Evolutionary conservation across 1,140 invertebrate genomes (phyloP).

Genomic region (Polypedilum pembai): DNA sequence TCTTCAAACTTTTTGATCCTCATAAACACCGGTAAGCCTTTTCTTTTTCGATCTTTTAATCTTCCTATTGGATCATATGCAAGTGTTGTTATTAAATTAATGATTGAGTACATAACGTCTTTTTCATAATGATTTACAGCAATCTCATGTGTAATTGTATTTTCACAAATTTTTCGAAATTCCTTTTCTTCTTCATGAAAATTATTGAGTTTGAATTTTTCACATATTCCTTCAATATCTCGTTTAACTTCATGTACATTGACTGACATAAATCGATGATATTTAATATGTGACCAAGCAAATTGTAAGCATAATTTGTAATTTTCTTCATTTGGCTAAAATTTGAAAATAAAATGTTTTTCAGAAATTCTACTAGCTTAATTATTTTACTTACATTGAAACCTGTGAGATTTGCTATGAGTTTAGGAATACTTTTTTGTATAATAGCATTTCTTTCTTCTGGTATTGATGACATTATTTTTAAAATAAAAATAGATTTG

Average conservation of each 20-base stretch:
- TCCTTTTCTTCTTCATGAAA: slow-evolving; percentile 33
- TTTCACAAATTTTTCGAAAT: slow-evolving; percentile 32
- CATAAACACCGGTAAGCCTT: background rate
- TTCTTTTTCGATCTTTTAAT: background rate
- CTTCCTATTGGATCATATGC: slow-evolving; percentile 34
- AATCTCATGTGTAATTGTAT: slow-evolving; percentile 33
- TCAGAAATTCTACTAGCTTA: too few species aligned
- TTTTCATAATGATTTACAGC: slow-evolving; percentile 33
- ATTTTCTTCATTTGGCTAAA: slow-evolving; percentile 31
- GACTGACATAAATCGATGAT: slow-evolving; percentile 33
- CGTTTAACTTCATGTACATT: slow-evolving; percentile 35
- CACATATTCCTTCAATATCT: slow-evolving; percentile 34
- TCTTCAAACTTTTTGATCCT: background rate
- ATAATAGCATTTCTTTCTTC: background rate
- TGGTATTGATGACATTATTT: too few species aligned
- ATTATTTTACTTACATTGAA: slow-evolving; percentile 33
- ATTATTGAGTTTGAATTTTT: slow-evolving; percentile 37
- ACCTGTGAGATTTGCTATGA: slow-evolving; percentile 34
- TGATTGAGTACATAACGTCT: slow-evolving; percentile 36
- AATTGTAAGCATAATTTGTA: slow-evolving; percentile 31
- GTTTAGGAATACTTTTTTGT: slow-evolving; percentile 33
- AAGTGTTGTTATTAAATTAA: slow-evolving; percentile 37
- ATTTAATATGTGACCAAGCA: slow-evolving; percentile 34
- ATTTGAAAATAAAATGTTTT: slow-evolving; percentile 5
- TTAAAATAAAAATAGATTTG: too few species aligned